Base-by-base conservation (phyloP, 2,888 invertebrate genomes). In the Chrysina gloriosa region DNA sequence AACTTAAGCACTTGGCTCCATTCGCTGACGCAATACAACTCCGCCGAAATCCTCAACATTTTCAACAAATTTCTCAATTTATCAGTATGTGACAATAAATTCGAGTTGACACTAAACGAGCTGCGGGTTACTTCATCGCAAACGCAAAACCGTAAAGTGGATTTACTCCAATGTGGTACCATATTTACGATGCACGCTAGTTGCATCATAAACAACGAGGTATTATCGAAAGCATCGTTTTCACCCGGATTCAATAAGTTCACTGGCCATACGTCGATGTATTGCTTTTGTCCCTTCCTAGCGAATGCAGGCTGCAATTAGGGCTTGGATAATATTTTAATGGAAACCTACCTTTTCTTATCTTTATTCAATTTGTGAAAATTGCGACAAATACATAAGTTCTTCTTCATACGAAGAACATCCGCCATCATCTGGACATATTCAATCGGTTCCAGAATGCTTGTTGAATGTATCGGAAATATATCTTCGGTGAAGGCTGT, bases 241-340 rank as follows among this genome's bases (percentile, higher is more conserved):
- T 89, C 89, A 69, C 84, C 90, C 70, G 91, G 95, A 77, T 89
- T 86, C 72, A 97, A 89, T 73, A 97, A 90, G 81, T 98, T 97
- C 1, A 97, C 92, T 1, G 98, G 95, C 98, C 98, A 99, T 2
- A 99, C 97, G 84, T 99, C 99, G 67, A 99, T 96, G 84, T 92
- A 95, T 73, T 89, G 89, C 23, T 91, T 87, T 63, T 86, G 83
- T 0, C 87, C 85, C 11, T 87, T 88, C 47, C 90, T 91, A 76
- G 9, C 23, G 7, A 3, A 58, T 11, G n/a, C 36, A n/a, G 36
- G 23, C 25, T 9, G 21, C 11, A 45, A 63, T 23, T 58, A 34
- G 4, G 34, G 16, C 21, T 14, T 11, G 7, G 14, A 7, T 23
- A 54, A 42, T 29, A 61, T 21, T 1, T 16, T 29, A 31, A 31